These are phyloP conservation scores for Stenodema calcarata DNA, from an alignment of 2,888 invertebrate species.

Conservation along the genomic window DNA sequence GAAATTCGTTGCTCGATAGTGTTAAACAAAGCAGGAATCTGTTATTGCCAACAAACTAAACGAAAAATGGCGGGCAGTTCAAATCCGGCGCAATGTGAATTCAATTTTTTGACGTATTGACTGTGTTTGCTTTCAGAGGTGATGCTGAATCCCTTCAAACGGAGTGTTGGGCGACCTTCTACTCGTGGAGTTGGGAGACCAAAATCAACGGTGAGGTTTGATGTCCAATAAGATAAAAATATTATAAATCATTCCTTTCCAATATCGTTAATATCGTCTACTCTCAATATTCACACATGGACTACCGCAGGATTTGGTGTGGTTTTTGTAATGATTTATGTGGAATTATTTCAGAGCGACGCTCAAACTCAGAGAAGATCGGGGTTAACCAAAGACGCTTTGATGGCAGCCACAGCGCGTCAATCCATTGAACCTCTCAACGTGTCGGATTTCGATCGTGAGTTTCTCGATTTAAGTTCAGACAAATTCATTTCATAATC, in stretches of 20 bases:
- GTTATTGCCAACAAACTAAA: too few relatives aligned
- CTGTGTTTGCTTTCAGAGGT: not conserved
- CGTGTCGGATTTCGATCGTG: constrained; percentile 45
- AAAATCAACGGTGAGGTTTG: not conserved
- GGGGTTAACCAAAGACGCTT: not conserved
- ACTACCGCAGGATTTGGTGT: too few relatives aligned
- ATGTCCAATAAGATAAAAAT: too few relatives aligned
- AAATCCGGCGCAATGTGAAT: too few relatives aligned
- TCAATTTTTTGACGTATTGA: not conserved
- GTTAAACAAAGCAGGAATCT: too few relatives aligned
- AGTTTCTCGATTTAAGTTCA: not conserved
- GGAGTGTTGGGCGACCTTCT: not conserved
- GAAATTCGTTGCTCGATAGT: too few relatives aligned
- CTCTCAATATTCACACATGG: too few relatives aligned
- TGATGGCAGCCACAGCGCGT: not conserved
- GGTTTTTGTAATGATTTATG: too few relatives aligned
- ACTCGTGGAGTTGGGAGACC: not conserved
- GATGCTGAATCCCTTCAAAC: not conserved
- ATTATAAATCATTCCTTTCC: too few relatives aligned
- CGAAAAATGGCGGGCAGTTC: too few relatives aligned
- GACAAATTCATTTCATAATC: too few relatives aligned
- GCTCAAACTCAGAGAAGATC: not conserved
- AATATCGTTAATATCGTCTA: too few relatives aligned
- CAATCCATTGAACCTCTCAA: constrained; percentile 49
- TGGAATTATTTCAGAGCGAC: not conserved